Evolutionary conservation across 2,113 vertebrate species (phyloP), one percentile per base, ranked within the genome.

Genomic region (Trinectes maculatus): DNA sequence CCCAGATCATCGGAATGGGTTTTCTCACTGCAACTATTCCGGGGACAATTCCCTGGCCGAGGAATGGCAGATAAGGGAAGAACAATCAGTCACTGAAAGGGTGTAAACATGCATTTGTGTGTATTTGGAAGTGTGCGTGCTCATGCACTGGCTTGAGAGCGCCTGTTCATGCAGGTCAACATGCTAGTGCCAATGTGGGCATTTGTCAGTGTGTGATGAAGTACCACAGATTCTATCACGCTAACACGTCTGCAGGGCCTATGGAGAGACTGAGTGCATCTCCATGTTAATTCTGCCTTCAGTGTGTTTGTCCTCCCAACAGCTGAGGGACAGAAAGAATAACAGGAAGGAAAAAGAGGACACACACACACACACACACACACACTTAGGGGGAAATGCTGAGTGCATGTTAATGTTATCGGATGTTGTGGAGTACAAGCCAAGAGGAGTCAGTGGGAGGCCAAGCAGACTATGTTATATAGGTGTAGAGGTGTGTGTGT

Each of bases 1-100:
- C 69, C 85, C 61, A 72, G 77, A 91, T 92, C 84, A 80, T 74
- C n/a, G 53, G 83, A 89, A 91, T 87, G 83, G 85, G 74, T 88
- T 90, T 90, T 91, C 79, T 87, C 74, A 78, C 84, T 73, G 75
- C 57, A 12, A 86, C 69, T 56, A 16, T 78, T 79, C 63, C 40
- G 36, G 28, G 83, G 83, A 90, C 87, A 85, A 87, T 89, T 87
- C 84, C 81, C 66, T 42, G 46, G 79, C 70, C 10, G 8, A 58
- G 71, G 63, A 82, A 77, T 79, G 70, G 74, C 90, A 90, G 91
- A 92, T 93, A 91, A 89, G 70, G 15, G 19, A 63, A 57, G 78
- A 77, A 88, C 86, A 91, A 88, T 92, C 85, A 83, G 65, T 84
- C 80, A 84, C 73, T 81, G 72, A 71, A 72, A 75, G 77, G 74